These are phyloP conservation scores for Hirtodrosophila confusa DNA, from an alignment of 2,888 invertebrate species.

Conservation along the genomic window DNA sequence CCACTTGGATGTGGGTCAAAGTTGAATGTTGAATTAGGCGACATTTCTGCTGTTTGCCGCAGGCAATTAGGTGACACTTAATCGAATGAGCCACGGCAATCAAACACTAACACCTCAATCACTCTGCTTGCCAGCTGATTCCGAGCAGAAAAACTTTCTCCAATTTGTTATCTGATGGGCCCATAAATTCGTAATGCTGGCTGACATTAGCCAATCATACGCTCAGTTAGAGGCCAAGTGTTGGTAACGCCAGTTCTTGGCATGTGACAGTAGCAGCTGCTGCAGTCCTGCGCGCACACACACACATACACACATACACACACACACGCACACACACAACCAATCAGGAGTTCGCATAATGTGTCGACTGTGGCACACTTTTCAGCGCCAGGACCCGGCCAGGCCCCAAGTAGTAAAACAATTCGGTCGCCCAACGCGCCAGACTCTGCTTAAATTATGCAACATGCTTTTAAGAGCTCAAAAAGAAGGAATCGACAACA, in stretches of 20 bases:
- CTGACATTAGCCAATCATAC: constrained; percentile 41
- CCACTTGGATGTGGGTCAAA: constrained; percentile 19
- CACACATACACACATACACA: constrained; percentile 1
- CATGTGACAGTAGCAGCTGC: constrained; percentile 26
- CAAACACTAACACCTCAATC: constrained; percentile 24
- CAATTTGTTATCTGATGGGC: neutral
- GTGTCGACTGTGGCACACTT: constrained; percentile 41
- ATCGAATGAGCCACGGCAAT: constrained; percentile 2
- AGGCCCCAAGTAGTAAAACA: constrained; percentile 51
- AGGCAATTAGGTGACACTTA: constrained; percentile 34
- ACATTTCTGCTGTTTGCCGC: constrained; percentile 7
- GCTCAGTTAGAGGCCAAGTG: constrained; percentile 42
- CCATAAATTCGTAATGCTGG: constrained; percentile 51
- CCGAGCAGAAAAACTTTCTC: constrained; percentile 1
- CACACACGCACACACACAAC: constrained; percentile 8
- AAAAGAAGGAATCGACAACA: constrained; percentile 25
- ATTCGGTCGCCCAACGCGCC: constrained; percentile 52
- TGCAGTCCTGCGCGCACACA: constrained; percentile 12
- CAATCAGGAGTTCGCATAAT: constrained; percentile 42
- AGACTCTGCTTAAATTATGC: constrained; percentile 67
- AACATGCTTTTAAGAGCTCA: constrained; percentile 70
- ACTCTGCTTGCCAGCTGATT: no score
- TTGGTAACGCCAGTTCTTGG: constrained; percentile 11
- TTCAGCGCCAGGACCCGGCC: constrained; percentile 22
- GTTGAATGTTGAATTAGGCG: constrained; percentile 20